Evolutionary conservation across 30 jellyfish, hydroid and myxozoan genomes (phyloP).

Genomic region (Aurelia coerulea): DNA sequence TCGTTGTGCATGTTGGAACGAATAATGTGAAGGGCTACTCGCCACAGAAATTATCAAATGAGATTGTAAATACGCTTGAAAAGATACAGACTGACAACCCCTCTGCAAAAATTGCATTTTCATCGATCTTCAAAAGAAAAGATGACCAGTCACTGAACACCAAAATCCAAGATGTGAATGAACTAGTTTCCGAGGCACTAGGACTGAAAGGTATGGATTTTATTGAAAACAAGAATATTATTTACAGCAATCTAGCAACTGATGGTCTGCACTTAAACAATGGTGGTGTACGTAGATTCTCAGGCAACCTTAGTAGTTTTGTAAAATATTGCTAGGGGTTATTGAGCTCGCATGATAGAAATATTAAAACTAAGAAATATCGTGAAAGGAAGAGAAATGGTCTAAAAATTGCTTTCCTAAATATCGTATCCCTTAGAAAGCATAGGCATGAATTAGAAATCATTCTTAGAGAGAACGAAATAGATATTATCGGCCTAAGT

Average conservation of each 20-base stretch:
- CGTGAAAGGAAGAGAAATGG: constrained; percentile 40
- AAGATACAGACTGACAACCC: constrained; percentile 24
- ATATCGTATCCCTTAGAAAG: too few relatives aligned
- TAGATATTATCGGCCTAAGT: too few relatives aligned
- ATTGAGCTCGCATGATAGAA: constrained; percentile 2
- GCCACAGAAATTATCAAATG: constrained; percentile 25
- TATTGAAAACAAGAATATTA: constrained; percentile 32
- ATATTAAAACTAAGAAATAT: neutral
- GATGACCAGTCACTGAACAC: constrained; percentile 38
- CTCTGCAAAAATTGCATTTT: constrained; percentile 20
- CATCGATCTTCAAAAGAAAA: constrained; percentile 26
- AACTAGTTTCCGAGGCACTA: constrained; percentile 17
- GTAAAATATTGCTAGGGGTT: constrained; percentile 41
- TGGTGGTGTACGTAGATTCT: constrained; percentile 35
- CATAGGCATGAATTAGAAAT: too few relatives aligned
- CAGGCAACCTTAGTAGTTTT: constrained; percentile 36
- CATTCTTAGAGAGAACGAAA: too few relatives aligned
- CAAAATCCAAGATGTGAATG: neutral
- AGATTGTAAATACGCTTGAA: constrained; percentile 8
- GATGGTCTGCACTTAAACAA: constrained; percentile 42
- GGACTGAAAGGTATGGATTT: neutral
- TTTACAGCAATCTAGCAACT: constrained; percentile 16
- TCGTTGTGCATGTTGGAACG: neutral
- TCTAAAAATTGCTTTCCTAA: too few relatives aligned
- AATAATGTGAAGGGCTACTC: neutral